phyloP scores from a whole-genome alignment of 2,888 invertebrate species.

The Tetragonisca angustula region DNA sequence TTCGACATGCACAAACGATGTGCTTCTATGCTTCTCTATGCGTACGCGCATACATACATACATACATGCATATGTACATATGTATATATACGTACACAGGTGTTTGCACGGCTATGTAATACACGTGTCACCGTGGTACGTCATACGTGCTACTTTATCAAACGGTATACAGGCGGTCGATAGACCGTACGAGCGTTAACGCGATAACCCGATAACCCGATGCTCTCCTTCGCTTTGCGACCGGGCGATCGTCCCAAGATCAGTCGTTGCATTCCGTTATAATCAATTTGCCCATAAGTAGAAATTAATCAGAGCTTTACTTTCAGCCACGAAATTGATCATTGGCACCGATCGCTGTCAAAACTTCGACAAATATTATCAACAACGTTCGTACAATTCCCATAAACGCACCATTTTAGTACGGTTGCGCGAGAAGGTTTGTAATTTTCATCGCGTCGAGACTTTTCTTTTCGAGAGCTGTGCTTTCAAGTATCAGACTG shows the following conservation, averaged over 20 bases:
- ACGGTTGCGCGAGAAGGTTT: no score
- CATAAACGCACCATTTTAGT: no score
- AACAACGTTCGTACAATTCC: no score
- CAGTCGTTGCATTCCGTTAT: constrained; percentile 63
- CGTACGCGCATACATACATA: neutral
- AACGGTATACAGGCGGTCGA: constrained; percentile 63
- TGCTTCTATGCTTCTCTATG: neutral
- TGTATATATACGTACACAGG: neutral
- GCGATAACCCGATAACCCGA: constrained; percentile 72
- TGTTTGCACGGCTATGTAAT: constrained; percentile 48
- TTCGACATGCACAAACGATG: constrained; percentile 47
- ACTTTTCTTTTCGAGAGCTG: no score
- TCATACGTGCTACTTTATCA: constrained; percentile 69
- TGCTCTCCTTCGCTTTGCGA: constrained; percentile 54
- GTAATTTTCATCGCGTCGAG: no score
- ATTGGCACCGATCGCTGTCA: no score
- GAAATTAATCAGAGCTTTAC: no score
- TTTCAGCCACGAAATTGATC: no score
- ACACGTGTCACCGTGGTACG: constrained; percentile 65
- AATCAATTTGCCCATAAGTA: constrained; percentile 66
- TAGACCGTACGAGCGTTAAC: constrained; percentile 71
- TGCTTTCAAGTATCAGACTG: no score
- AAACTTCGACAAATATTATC: no score
- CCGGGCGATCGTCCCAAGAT: constrained; percentile 63
- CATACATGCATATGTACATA: neutral